Conservation (phyloP, 2,888 invertebrate species). For the Uropetala carovei region DNA sequence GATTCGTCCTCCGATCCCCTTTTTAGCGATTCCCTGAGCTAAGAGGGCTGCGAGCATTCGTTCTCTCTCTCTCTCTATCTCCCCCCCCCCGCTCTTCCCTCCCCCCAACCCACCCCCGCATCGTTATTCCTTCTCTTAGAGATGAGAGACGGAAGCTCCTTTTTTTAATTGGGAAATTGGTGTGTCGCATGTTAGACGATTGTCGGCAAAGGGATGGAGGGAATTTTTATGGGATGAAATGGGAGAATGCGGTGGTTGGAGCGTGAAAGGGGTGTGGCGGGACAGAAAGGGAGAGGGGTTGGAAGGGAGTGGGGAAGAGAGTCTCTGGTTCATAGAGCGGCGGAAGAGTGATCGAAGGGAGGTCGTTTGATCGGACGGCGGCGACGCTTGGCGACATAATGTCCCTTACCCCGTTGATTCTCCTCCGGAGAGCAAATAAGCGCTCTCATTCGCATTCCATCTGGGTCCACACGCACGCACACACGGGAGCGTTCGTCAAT, state of each 20-base stretch:
- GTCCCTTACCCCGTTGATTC: neutral
- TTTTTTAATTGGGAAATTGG: slow-evolving; percentile 61
- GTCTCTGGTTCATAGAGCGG: neutral
- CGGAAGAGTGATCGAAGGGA: neutral
- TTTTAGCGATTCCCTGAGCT: slow-evolving; percentile 18
- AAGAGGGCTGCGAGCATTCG: neutral
- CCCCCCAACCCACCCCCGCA: neutral
- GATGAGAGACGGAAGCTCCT: slow-evolving; percentile 18
- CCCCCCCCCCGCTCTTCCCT: neutral
- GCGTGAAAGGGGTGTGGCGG: neutral
- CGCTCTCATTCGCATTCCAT: slow-evolving; percentile 56
- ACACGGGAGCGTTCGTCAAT: slow-evolving; percentile 37
- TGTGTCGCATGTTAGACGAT: slow-evolving; percentile 20
- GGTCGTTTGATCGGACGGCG: neutral
- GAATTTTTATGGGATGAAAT: neutral
- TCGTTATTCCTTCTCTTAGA: neutral
- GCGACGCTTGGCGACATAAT: neutral
- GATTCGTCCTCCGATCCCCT: slow-evolving; percentile 29
- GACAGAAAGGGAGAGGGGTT: neutral
- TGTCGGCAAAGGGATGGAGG: neutral
- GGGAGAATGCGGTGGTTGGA: neutral
- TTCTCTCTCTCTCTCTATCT: slow-evolving; percentile 12
- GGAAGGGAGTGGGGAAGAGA: too few species aligned
- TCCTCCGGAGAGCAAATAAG: neutral
- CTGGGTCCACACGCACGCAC: slow-evolving; percentile 43